Percentiles rank a stretch among this genome's conserved stretches.
Evolutionary conservation across 2,888 invertebrate species (phyloP).

Genomic region (Caenorhabditis sulstoni): DNA sequence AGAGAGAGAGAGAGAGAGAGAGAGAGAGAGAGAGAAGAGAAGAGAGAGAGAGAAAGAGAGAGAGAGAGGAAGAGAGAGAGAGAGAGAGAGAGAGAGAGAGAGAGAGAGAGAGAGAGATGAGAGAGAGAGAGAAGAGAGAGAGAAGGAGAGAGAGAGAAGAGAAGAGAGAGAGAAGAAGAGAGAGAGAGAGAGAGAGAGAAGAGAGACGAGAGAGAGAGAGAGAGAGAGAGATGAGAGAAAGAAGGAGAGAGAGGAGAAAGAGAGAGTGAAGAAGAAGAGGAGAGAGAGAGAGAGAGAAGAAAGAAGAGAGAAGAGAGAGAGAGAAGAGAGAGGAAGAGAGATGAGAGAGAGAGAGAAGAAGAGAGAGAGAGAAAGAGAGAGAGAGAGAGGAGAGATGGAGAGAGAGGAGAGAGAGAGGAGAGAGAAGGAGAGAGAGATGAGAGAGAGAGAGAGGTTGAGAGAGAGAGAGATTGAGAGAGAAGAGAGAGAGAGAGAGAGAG

Average conservation of each 20-base stretch:
- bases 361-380: neutral
- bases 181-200: conserved; percentile 9
- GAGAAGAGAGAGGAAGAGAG: too few species aligned
- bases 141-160: conserved; percentile 11
- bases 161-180: conserved; percentile 15
- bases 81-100: conserved; percentile 3
- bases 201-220: neutral
- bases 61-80: conserved; percentile 10
- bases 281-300: too few species aligned
- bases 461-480: too few species aligned
- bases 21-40: too few species aligned
- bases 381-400: neutral
- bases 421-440: conserved; percentile 14
- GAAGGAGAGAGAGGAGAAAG: too few species aligned
- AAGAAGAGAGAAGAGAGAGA: too few species aligned
- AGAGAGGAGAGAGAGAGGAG: neutral
- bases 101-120: conserved; percentile 19
- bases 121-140: conserved; percentile 15
- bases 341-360: conserved; percentile 10
- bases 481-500: too few species aligned
- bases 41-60: neutral
- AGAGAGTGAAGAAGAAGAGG: too few species aligned
- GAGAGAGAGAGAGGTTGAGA: too few species aligned
- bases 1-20: too few species aligned
- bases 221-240: conserved; percentile 14